These are phyloP conservation scores for Drosophila histrio DNA, from an alignment of 2,888 invertebrate genomes.

Conservation along the genomic window DNA sequence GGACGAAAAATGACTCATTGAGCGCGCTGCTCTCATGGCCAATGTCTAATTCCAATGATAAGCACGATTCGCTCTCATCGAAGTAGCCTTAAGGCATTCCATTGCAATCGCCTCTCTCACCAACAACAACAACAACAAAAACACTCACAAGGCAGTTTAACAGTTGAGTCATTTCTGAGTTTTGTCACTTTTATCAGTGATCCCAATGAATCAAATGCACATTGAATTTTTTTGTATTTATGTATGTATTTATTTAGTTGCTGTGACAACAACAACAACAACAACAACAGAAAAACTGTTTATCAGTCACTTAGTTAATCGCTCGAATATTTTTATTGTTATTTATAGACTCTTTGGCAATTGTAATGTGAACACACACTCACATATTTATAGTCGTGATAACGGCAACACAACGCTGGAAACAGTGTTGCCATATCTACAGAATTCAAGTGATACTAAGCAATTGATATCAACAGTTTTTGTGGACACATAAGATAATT, in stretches of 20 bases:
- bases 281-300: neutral
- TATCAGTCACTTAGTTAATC: slow-evolving; percentile 36
- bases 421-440: slow-evolving; percentile 28
- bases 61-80: slow-evolving; percentile 43
- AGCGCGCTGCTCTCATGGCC: slow-evolving; percentile 33
- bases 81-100: slow-evolving; percentile 5
- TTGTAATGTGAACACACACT: slow-evolving; percentile 31
- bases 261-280: slow-evolving; percentile 12
- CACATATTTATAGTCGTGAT: slow-evolving; percentile 69
- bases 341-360: slow-evolving; percentile 50
- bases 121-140: neutral
- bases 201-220: slow-evolving; percentile 15
- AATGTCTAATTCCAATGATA: slow-evolving; percentile 59
- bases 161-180: slow-evolving; percentile 31
- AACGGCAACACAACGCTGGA: slow-evolving; percentile 24
- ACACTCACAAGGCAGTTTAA: neutral
- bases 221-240: slow-evolving; percentile 20
- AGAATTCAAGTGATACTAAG: neutral
- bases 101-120: neutral
- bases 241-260: slow-evolving; percentile 23
- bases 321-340: slow-evolving; percentile 23
- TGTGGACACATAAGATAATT: slow-evolving; percentile 18
- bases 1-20: slow-evolving; percentile 44
- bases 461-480: slow-evolving; percentile 3
- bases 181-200: slow-evolving; percentile 26